Evolutionary conservation across 2,113 vertebrate species (phyloP).

Genomic region (Aegotheles bennettii): DNA sequence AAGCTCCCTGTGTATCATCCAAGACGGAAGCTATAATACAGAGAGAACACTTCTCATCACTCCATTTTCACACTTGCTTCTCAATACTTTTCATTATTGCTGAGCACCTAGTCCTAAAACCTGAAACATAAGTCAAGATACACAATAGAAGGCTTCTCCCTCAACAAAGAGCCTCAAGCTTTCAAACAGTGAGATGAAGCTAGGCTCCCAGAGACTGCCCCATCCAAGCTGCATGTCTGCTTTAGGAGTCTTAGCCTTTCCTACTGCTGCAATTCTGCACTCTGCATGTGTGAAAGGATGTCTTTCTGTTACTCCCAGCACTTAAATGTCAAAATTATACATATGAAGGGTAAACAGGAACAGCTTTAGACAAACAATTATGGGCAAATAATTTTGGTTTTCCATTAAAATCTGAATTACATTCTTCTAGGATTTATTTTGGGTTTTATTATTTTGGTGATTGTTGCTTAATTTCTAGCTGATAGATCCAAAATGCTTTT

Average conservation of each 20-base stretch:
- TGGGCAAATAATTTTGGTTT: not conserved
- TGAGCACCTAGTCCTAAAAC: not conserved
- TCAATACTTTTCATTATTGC: not conserved
- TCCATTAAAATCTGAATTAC: slow-evolving; percentile 18
- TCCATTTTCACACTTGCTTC: not conserved
- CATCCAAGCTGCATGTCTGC: not conserved
- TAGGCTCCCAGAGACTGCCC: not conserved
- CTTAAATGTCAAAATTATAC: not conserved
- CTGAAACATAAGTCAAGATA: not conserved
- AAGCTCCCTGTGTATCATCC: not conserved
- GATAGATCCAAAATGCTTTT: not conserved
- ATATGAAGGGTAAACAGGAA: not conserved
- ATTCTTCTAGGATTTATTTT: not conserved
- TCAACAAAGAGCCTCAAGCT: not conserved
- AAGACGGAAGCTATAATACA: not conserved
- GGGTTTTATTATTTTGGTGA: not conserved
- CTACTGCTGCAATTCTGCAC: not conserved
- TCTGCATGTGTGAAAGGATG: not conserved
- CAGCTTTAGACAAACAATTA: not conserved
- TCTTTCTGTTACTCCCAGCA: not conserved
- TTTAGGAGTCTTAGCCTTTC: not conserved
- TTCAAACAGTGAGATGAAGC: not conserved
- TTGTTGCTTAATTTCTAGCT: slow-evolving; percentile 19
- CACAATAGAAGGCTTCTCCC: not conserved
- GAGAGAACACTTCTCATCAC: not conserved